These are phyloP conservation scores for Adelphocoris suturalis DNA, from an alignment of 2,888 invertebrate genomes.

Conservation along the genomic window DNA sequence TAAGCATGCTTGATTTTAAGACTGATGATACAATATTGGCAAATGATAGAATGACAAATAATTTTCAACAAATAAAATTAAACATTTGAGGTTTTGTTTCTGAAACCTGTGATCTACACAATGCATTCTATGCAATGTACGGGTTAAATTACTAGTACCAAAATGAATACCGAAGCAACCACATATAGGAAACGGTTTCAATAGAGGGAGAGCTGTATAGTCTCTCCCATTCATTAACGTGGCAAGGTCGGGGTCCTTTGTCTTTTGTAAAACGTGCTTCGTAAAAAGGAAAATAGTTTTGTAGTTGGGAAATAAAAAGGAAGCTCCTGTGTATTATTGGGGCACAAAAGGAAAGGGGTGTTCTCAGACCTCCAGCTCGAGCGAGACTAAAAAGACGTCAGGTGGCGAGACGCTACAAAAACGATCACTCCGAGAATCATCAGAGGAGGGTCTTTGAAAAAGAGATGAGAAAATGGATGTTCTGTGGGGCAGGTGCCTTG, in stretches of 20 bases:
- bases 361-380: not conserved
- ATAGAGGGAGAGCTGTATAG: not conserved
- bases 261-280: not conserved
- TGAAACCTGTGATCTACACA: too few species aligned
- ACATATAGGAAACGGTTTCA: not conserved
- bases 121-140: too few species aligned
- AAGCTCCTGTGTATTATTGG: not conserved
- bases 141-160: too few species aligned
- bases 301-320: not conserved
- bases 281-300: not conserved
- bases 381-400: not conserved
- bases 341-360: not conserved
- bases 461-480: not conserved
- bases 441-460: not conserved
- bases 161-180: too few species aligned
- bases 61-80: too few species aligned
- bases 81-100: too few species aligned
- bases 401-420: not conserved
- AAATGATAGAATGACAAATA: too few species aligned
- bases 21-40: too few species aligned
- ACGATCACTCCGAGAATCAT: not conserved
- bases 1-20: too few species aligned
- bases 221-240: not conserved
- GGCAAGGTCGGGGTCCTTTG: not conserved
- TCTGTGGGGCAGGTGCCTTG: not conserved